phyloP scores from a whole-genome alignment of 30 jellyfish, hydroid and myxozoan genomes.

The Rhopilema esculentum region DNA sequence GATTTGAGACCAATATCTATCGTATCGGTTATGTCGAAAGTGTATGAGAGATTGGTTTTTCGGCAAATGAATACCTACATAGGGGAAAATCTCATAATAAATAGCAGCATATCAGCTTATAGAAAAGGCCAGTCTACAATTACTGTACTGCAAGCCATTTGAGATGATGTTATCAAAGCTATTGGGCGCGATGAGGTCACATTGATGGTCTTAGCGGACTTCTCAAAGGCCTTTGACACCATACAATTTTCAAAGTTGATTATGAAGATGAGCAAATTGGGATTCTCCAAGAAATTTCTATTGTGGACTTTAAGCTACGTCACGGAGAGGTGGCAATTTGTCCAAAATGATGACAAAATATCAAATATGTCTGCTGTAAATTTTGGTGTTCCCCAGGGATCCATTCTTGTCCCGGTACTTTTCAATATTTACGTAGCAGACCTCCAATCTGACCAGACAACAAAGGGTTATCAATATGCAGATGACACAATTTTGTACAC shows the following conservation, averaged over 20 bases:
- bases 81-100: neutral
- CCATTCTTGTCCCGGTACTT: constrained; percentile 69
- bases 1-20: constrained; percentile 25
- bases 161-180: constrained; percentile 49
- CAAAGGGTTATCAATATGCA: constrained; percentile 57
- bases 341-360: constrained; percentile 49
- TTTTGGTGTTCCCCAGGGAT: constrained; percentile 79
- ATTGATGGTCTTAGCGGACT: constrained; percentile 53
- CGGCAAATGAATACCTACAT: constrained; percentile 17
- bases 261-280: constrained; percentile 42
- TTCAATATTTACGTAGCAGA: constrained; percentile 65
- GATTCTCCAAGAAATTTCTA: constrained; percentile 36
- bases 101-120: constrained; percentile 30
- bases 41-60: constrained; percentile 25
- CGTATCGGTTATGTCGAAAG: constrained; percentile 29
- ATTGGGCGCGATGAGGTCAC: constrained; percentile 61
- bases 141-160: constrained; percentile 46
- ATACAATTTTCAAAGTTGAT: constrained; percentile 42
- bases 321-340: constrained; percentile 42
- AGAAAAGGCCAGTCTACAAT: constrained; percentile 59
- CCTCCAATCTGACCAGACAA: constrained; percentile 41
- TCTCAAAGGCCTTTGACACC: constrained; percentile 67
- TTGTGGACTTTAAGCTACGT: constrained; percentile 40
- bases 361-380: constrained; percentile 34
- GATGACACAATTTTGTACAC: constrained; percentile 57